A percentile compares a stretch with the other conserved stretches of the same genome.
phyloP scores from a whole-genome alignment of 92 coral and sea anemone genomes.

The Zoanthus sansibaricus region DNA sequence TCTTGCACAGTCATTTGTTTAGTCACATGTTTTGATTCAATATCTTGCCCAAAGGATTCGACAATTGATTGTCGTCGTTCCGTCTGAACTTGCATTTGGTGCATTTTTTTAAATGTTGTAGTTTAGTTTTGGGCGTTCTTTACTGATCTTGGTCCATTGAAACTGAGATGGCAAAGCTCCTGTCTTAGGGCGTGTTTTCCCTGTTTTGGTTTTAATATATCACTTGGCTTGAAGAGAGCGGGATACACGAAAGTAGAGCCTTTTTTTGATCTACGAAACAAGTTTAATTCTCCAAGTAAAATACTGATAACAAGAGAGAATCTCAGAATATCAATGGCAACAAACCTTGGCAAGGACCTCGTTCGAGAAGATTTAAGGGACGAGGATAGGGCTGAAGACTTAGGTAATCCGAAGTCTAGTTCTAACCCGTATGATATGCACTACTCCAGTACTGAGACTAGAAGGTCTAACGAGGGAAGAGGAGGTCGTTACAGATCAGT shows the following conservation, averaged over 20 bases:
- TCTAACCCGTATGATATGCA: slow-evolving; percentile 34
- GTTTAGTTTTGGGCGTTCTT: slow-evolving; percentile 45
- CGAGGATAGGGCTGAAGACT: neutral
- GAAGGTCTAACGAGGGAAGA: slow-evolving; percentile 25
- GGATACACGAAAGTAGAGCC: slow-evolving; percentile 25
- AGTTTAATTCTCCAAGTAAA: neutral
- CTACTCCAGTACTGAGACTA: slow-evolving; percentile 45
- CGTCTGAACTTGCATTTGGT: slow-evolving; percentile 20
- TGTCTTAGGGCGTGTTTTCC: slow-evolving; percentile 38
- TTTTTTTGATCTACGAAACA: neutral
- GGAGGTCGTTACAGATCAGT: slow-evolving; percentile 41
- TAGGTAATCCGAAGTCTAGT: neutral
- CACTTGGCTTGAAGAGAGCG: slow-evolving; percentile 46
- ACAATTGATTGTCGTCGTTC: slow-evolving; percentile 46
- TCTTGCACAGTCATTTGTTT: slow-evolving; percentile 42
- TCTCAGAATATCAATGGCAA: neutral
- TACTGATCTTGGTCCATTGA: slow-evolving; percentile 45
- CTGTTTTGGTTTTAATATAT: slow-evolving; percentile 29
- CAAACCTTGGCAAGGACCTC: slow-evolving; percentile 37
- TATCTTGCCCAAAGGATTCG: slow-evolving; percentile 42
- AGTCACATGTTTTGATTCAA: slow-evolving; percentile 43
- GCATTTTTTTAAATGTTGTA: slow-evolving; percentile 25
- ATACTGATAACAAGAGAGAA: neutral
- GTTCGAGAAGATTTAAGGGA: slow-evolving; percentile 3
- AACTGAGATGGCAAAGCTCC: slow-evolving; percentile 56